phyloP scores from a whole-genome alignment of 2,113 vertebrate genomes.

The Limnothrissa miodon region DNA sequence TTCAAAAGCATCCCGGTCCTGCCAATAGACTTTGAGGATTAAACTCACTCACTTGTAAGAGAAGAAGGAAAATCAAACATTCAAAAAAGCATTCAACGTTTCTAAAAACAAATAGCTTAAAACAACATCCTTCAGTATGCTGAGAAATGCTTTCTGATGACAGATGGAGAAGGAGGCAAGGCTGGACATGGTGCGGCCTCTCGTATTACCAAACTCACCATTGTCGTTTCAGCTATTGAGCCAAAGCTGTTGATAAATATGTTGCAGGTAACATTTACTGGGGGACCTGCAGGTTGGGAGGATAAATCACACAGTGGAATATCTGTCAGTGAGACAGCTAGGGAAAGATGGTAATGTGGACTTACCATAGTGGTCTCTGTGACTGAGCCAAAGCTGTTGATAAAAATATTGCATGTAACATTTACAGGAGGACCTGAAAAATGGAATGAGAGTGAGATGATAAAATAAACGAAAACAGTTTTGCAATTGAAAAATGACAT shows the following conservation, averaged over 20 bases:
- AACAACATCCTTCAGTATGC: not conserved
- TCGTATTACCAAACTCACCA: constrained; percentile 88
- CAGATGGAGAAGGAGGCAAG: constrained; percentile 30
- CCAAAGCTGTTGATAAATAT: constrained; percentile 99
- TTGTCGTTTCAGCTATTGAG: constrained; percentile 99
- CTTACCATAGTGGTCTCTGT: constrained; percentile 98
- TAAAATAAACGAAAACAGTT: constrained; percentile 23
- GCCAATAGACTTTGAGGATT: constrained; percentile 50
- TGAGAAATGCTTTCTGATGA: constrained; percentile 17
- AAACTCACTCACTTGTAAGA: not conserved
- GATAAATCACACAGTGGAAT: constrained; percentile 91
- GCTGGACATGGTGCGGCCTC: constrained; percentile 64
- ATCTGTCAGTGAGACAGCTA: constrained; percentile 70
- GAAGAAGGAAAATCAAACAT: constrained; percentile 19
- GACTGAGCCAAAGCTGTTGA: constrained; percentile 98
- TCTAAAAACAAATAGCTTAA: constrained; percentile 1
- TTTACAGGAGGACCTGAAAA: constrained; percentile 95
- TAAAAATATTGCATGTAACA: constrained; percentile 99
- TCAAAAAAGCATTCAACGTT: constrained; percentile 19
- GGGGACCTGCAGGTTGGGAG: constrained; percentile 94
- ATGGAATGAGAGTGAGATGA: constrained; percentile 84
- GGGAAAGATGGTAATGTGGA: constrained; percentile 69
- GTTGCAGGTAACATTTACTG: constrained; percentile 99
- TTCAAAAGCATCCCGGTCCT: constrained; percentile 23
- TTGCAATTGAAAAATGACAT: not conserved